A percentile compares a stretch with the other conserved stretches of the same genome.
Evolutionary conservation across 2,888 invertebrate genomes (phyloP).

Genomic region (Spodoptera picta): DNA sequence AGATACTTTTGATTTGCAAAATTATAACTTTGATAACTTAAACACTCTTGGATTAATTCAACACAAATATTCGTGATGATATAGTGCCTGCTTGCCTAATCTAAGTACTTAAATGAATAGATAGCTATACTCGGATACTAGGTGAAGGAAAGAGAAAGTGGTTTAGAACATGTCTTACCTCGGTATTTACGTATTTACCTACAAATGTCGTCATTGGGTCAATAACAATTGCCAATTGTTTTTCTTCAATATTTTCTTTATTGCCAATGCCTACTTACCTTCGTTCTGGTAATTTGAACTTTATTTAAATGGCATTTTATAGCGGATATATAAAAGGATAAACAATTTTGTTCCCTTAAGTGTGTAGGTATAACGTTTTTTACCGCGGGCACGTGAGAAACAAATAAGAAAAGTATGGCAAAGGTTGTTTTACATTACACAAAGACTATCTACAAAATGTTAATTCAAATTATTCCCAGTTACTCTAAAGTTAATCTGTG

Average conservation of each 20-base stretch:
- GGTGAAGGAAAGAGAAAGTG: constrained; percentile 36
- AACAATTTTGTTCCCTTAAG: neutral
- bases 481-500: no score
- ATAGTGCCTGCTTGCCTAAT: no score
- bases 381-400: neutral
- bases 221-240: constrained; percentile 4
- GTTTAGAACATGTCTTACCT: constrained; percentile 33
- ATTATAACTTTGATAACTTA: no score
- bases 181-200: constrained; percentile 6
- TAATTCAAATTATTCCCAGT: no score
- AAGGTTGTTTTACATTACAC: no score
- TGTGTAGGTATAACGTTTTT: neutral
- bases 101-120: neutral
- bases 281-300: neutral
- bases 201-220: neutral
- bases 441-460: no score
- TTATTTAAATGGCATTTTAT: neutral
- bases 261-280: no score
- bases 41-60: no score
- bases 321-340: neutral
- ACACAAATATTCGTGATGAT: no score
- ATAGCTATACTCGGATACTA: neutral
- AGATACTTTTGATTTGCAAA: no score
- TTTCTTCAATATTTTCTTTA: neutral
- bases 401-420: neutral